Evolutionary conservation across 2,797 vertebrate genomes (phyloP).

Genomic region (Pyrrhura leucotis): DNA sequence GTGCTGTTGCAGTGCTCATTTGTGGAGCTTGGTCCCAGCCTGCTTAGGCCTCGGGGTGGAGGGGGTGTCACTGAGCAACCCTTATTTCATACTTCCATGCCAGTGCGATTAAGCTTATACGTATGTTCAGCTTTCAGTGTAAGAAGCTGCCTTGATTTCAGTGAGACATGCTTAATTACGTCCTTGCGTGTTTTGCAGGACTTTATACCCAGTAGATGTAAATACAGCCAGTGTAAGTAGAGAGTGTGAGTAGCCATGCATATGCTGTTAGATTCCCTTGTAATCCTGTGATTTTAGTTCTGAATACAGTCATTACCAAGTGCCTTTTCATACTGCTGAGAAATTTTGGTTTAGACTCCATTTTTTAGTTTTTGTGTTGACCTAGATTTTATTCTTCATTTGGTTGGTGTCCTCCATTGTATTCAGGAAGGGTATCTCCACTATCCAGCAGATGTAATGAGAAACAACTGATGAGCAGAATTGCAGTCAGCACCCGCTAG

Average conservation of each 20-base stretch:
- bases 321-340: constrained; percentile 1
- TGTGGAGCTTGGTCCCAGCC: neutral
- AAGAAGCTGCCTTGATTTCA: neutral
- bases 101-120: neutral
- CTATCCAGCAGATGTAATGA: neutral
- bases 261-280: neutral
- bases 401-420: neutral
- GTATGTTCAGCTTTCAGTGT: neutral
- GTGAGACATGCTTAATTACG: neutral
- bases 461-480: neutral
- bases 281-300: neutral
- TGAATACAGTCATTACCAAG: neutral
- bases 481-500: neutral
- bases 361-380: neutral
- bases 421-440: neutral
- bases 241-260: neutral
- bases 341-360: neutral
- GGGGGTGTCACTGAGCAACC: neutral
- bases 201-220: neutral
- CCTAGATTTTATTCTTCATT: neutral
- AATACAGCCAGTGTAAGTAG: neutral
- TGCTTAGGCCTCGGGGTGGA: neutral
- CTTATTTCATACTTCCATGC: neutral
- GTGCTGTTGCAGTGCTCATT: neutral
- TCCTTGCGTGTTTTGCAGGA: neutral